These are phyloP conservation scores for Cephalopholis sonnerati DNA, from an alignment of 2,113 vertebrate species.

Conservation along the genomic window DNA sequence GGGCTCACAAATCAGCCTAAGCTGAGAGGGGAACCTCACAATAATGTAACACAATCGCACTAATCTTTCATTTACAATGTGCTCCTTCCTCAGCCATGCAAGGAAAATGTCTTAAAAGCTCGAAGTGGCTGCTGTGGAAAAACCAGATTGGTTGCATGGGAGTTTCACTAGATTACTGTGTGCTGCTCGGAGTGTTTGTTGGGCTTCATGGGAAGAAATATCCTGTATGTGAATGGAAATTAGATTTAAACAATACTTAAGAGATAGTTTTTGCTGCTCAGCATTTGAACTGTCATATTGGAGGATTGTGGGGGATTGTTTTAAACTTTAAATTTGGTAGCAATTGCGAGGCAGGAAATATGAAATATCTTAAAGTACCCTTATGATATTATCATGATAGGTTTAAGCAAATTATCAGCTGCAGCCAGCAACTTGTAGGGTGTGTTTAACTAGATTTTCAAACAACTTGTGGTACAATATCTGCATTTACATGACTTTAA, in stretches of 20 bases:
- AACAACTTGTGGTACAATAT: not conserved
- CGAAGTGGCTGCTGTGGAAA: conserved; percentile 47
- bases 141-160: conserved; percentile 45
- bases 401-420: not conserved
- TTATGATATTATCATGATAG: not conserved
- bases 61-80: conserved; percentile 80
- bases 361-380: conserved; percentile 11
- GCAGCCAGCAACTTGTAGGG: not conserved
- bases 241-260: conserved; percentile 8
- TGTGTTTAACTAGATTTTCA: not conserved
- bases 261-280: conserved; percentile 19
- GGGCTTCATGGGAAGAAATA: conserved; percentile 18
- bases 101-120: conserved; percentile 72
- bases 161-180: conserved; percentile 33
- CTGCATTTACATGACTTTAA: not conserved
- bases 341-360: conserved; percentile 12
- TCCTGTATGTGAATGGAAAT: conserved; percentile 1
- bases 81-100: conserved; percentile 72
- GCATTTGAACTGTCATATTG: conserved; percentile 26
- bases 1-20: conserved; percentile 80
- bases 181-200: conserved; percentile 15
- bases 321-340: conserved; percentile 20
- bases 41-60: conserved; percentile 79
- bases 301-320: conserved; percentile 1
- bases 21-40: conserved; percentile 75